phyloP scores from a whole-genome alignment of 2,113 vertebrate genomes.

The Speoplatyrhinus poulsoni region DNA sequence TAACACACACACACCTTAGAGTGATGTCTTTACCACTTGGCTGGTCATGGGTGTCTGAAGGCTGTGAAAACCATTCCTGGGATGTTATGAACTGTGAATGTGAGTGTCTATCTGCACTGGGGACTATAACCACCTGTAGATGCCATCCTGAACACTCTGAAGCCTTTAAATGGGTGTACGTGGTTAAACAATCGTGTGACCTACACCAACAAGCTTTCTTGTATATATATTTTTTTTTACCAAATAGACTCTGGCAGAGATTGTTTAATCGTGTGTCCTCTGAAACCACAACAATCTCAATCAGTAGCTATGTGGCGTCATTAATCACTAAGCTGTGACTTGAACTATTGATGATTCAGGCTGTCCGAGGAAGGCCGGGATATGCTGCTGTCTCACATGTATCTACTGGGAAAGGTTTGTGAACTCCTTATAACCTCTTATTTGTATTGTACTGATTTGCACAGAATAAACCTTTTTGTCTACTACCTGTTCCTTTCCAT shows the following conservation, averaged over 20 bases:
- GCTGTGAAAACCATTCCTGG: too few species aligned
- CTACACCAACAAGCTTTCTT: constrained; percentile 27
- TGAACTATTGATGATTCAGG: constrained; percentile 56
- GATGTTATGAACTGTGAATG: too few species aligned
- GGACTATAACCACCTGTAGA: neutral
- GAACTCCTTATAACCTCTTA: constrained; percentile 55
- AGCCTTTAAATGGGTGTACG: constrained; percentile 11
- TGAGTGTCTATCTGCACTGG: neutral
- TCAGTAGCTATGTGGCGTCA: constrained; percentile 44
- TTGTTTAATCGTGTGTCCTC: constrained; percentile 41
- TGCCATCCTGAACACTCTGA: neutral
- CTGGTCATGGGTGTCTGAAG: too few species aligned
- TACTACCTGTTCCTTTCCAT: too few species aligned
- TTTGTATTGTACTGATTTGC: constrained; percentile 73
- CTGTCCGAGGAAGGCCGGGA: constrained; percentile 63
- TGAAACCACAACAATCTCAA: constrained; percentile 57
- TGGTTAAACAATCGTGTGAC: constrained; percentile 55
- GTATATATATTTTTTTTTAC: constrained; percentile 22
- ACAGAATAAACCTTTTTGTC: constrained; percentile 69
- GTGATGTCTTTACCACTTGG: too few species aligned
- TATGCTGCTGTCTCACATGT: constrained; percentile 72
- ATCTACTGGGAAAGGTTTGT: constrained; percentile 61
- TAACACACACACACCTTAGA: too few species aligned
- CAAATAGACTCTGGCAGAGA: constrained; percentile 20
- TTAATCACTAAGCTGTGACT: constrained; percentile 31